These are phyloP conservation scores for Epinephelus awoara DNA, from an alignment of 2,797 vertebrate species.

Conservation along the genomic window DNA sequence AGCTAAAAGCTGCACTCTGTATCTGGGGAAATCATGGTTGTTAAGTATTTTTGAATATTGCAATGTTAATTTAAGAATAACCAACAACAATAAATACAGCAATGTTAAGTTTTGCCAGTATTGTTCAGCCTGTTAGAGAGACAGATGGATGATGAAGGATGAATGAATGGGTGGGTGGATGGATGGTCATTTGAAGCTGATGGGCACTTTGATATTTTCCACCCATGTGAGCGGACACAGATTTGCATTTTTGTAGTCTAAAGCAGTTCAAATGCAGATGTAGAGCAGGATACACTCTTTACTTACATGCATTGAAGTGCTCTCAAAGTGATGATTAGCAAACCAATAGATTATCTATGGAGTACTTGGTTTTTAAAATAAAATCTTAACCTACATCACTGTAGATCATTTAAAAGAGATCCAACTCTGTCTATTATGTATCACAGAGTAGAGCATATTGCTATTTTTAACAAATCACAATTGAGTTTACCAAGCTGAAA, in stretches of 20 bases:
- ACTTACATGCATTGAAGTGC: not conserved
- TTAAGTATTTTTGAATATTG: not conserved
- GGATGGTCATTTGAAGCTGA: conserved; percentile 32
- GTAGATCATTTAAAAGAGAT: not conserved
- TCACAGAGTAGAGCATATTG: not conserved
- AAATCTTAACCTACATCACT: not conserved
- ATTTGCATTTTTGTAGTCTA: conserved; percentile 14
- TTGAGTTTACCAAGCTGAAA: not conserved
- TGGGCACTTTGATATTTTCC: conserved; percentile 31
- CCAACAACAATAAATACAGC: not conserved
- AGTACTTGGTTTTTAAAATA: not conserved
- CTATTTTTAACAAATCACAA: not conserved
- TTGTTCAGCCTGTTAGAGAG: conserved; percentile 17
- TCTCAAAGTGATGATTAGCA: not conserved
- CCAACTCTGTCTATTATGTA: not conserved
- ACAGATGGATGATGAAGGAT: conserved; percentile 35
- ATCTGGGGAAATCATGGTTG: conserved; percentile 12
- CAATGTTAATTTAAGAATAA: not conserved
- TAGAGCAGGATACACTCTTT: not conserved
- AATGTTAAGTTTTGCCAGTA: not conserved
- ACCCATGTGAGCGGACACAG: conserved; percentile 10
- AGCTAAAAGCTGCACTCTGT: not conserved
- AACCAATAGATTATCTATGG: not conserved
- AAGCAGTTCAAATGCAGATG: not conserved
- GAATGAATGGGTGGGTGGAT: conserved; percentile 5